Evolutionary conservation across 2,113 vertebrate genomes (phyloP), one percentile per base, ranked within the genome.

Genomic region (Nematolebias whitei): DNA sequence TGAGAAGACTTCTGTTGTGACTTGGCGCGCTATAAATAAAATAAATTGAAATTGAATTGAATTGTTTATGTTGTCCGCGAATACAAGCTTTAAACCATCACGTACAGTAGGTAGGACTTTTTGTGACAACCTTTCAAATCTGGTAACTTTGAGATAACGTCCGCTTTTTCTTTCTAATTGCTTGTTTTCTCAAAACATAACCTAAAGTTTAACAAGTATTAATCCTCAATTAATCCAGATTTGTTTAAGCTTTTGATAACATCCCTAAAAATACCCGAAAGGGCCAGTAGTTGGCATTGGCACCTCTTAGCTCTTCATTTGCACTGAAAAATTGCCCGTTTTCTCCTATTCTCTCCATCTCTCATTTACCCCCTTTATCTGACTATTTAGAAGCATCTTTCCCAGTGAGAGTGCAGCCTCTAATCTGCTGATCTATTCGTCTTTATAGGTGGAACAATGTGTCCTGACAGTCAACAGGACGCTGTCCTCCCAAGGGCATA

Each of bases 391-490:
- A 68, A 39, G 63, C 68, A 55, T 67, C 11, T 3, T 39, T 57
- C 13, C 14, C 12, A 8, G 40, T 43, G 35, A 50, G 48, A 76
- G 66, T 44, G 51, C 23, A 80, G 49, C 57, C 56, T 55, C 41
- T 84, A 78, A 89, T 85, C 80, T 84, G 66, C 71, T 66, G 55
- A 84, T 85, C 71, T 76, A 51, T 57, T 79, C 48, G 68, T 76
- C 71, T 77, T 76, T 57, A 65, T 41, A n/a, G 76, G 60, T 73
- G 79, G 76, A 88, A 89, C 88, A 88, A 89, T 88, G 76, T 76
- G 77, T 83, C 81, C 75, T 84, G 84, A 82, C 86, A 86, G 77
- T 60, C 49, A 55, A 82, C 83, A 80, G 68, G 54, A 71, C 62
- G 82, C 56, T 19, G 45, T 74, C 74, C 71, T 82, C 83, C 81